These are phyloP conservation scores for Centropus unirufus DNA, from an alignment of 2,113 vertebrate genomes.

Conservation along the genomic window DNA sequence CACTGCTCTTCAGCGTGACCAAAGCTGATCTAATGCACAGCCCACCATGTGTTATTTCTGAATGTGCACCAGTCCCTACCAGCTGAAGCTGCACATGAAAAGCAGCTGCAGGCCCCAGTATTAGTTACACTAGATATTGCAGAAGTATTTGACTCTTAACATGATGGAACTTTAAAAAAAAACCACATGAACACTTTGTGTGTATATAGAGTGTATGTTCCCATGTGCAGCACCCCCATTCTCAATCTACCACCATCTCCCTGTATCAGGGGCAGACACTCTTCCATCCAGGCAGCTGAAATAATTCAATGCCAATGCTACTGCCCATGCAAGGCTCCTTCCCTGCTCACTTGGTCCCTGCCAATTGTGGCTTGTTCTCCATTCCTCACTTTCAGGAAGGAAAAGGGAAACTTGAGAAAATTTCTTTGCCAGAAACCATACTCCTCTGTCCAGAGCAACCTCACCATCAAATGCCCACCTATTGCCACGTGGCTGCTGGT, in stretches of 20 bases:
- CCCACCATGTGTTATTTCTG: background rate
- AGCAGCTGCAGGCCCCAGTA: background rate
- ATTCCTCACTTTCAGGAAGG: background rate
- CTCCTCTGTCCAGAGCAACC: background rate
- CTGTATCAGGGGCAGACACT: background rate
- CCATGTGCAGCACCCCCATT: background rate
- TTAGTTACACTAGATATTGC: background rate
- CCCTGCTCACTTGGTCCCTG: rapidly evolving
- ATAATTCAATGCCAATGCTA: background rate
- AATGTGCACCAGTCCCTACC: rapidly evolving
- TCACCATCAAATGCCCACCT: background rate
- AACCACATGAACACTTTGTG: background rate
- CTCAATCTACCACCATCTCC: rapidly evolving
- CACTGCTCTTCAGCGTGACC: background rate
- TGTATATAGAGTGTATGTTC: background rate
- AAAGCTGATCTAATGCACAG: background rate
- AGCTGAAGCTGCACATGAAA: background rate
- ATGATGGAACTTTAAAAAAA: background rate
- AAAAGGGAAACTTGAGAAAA: background rate
- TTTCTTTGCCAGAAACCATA: background rate
- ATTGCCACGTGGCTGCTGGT: background rate
- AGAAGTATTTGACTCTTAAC: background rate
- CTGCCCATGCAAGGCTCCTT: background rate
- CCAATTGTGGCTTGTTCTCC: background rate
- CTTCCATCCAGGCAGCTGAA: background rate